phyloP scores from a whole-genome alignment of 2,888 invertebrate genomes.

The Nasonovia ribisnigri region DNA sequence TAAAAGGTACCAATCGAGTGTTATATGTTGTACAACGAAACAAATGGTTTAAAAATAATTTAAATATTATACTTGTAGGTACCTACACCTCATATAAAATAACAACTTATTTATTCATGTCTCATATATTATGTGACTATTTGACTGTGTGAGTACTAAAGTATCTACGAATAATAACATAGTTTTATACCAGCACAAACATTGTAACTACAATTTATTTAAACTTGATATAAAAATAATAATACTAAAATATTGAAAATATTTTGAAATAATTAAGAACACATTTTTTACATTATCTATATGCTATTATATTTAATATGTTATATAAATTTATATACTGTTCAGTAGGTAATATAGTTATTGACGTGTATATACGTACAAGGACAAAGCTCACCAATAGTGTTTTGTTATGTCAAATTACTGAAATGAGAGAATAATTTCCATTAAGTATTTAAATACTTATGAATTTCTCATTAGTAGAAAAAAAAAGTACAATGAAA shows the following conservation, averaged over 20 bases:
- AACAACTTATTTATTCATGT: neutral
- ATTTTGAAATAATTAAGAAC: neutral
- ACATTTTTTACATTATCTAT: neutral
- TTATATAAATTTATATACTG: neutral
- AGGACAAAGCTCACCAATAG: neutral
- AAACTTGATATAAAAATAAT: neutral
- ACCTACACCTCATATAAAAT: neutral
- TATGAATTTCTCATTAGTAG: neutral
- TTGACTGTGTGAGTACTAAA: no score
- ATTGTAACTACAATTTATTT: neutral
- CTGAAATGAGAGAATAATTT: neutral
- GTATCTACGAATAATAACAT: neutral
- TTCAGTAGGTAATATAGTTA: neutral
- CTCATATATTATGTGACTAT: no score
- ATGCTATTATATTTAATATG: neutral
- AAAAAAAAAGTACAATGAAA: neutral
- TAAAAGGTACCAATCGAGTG: constrained; percentile 14
- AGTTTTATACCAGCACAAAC: neutral
- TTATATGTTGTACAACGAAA: neutral
- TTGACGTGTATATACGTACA: neutral
- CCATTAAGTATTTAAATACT: neutral
- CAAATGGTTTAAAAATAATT: neutral
- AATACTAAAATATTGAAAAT: neutral
- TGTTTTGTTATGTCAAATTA: neutral
- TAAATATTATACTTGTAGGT: neutral